Conservation (phyloP, 2,797 vertebrate genomes). For the Galagoides demidoff region DNA sequence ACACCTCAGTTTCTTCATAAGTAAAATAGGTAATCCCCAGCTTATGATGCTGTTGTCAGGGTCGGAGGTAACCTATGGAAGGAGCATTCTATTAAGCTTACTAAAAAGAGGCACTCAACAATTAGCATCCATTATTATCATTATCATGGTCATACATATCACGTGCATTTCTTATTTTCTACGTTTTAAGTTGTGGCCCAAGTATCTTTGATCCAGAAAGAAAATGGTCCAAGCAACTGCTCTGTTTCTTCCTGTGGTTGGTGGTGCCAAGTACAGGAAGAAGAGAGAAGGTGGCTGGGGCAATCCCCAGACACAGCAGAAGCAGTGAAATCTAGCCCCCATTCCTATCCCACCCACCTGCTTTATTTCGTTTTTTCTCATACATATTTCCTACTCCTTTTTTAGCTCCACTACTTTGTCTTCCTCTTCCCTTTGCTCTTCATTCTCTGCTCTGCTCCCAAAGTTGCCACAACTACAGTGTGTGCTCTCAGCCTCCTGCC, state of each 20-base stretch:
- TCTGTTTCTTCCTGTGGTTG: not conserved
- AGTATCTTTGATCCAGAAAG: not conserved
- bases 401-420: not conserved
- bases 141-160: not conserved
- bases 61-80: not conserved
- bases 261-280: not conserved
- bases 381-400: not conserved
- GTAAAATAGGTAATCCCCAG: not conserved
- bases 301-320: not conserved
- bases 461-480: not conserved
- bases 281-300: not conserved
- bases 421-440: not conserved
- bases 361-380: not conserved
- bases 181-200: not conserved
- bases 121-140: not conserved
- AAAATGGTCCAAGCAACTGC: not conserved
- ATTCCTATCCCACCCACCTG: not conserved
- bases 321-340: not conserved
- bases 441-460: not conserved
- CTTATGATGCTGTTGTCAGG: not conserved
- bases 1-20: not conserved
- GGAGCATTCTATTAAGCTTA: not conserved
- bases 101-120: not conserved
- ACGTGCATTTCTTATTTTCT: not conserved
- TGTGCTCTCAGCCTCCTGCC: not conserved